These are phyloP conservation scores for Nothocercus julius DNA, from an alignment of 2,113 vertebrate genomes.

Conservation along the genomic window DNA sequence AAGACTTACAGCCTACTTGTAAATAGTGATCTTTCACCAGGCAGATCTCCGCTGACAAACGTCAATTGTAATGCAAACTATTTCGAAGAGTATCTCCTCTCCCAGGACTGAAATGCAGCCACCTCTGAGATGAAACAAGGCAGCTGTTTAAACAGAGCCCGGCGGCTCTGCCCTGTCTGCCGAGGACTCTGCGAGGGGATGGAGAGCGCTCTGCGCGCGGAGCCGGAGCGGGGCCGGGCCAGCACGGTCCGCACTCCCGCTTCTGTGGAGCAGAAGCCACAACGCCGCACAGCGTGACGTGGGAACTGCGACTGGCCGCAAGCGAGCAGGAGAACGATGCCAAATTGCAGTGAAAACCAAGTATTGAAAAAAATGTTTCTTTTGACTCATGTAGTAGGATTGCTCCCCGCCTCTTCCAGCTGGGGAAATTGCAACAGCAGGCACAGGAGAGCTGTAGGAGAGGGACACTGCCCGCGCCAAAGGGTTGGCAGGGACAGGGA, in stretches of 20 bases:
- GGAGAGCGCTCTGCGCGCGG: background rate
- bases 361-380: background rate
- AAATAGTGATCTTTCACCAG: slow-evolving; percentile 38
- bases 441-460: background rate
- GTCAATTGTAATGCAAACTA: slow-evolving; percentile 59
- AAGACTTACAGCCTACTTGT: background rate
- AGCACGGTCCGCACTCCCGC: slow-evolving; percentile 22
- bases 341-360: background rate
- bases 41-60: slow-evolving; percentile 49
- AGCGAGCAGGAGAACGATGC: background rate
- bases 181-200: background rate
- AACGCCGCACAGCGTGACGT: background rate
- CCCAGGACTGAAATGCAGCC: slow-evolving; percentile 37
- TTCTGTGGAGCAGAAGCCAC: background rate
- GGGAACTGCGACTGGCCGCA: background rate
- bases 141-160: slow-evolving; percentile 37
- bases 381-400: background rate
- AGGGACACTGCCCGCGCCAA: background rate
- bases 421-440: background rate
- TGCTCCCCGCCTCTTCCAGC: background rate
- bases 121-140: background rate
- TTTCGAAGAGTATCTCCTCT: slow-evolving; percentile 40
- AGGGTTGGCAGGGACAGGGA: background rate
- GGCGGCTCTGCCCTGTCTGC: background rate
- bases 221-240: slow-evolving; percentile 36